These are phyloP conservation scores for Psittacula derbiana DNA, from an alignment of 2,797 vertebrate species.

Conservation along the genomic window DNA sequence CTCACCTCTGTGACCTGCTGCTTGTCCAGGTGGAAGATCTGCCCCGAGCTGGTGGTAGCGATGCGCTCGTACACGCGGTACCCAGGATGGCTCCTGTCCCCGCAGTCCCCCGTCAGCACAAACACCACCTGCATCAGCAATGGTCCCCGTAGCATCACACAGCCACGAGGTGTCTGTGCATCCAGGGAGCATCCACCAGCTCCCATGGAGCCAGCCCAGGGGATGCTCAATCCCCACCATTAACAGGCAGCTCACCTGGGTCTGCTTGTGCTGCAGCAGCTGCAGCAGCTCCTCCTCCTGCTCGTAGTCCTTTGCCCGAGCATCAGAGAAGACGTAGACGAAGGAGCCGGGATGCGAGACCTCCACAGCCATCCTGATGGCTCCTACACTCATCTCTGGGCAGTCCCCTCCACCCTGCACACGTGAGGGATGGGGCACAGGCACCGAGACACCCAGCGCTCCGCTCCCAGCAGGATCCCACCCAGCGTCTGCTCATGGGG, in stretches of 20 bases:
- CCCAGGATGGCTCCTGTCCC: slow-evolving; percentile 91
- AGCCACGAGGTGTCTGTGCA: neutral
- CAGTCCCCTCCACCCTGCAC: slow-evolving; percentile 93
- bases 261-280: slow-evolving; percentile 91
- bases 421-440: accelerated
- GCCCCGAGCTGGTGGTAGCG: slow-evolving; percentile 91
- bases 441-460: neutral
- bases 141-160: accelerated
- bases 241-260: slow-evolving; percentile 78
- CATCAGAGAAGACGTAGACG: slow-evolving; percentile 94
- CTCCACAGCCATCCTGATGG: slow-evolving; percentile 90
- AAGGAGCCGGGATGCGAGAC: slow-evolving; percentile 90
- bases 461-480: neutral
- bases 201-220: accelerated
- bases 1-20: slow-evolving; percentile 96
- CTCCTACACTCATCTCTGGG: slow-evolving; percentile 94
- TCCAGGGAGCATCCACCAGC: neutral
- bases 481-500: accelerated
- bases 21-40: slow-evolving; percentile 97
- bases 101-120: slow-evolving; percentile 94
- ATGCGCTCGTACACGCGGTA: slow-evolving; percentile 93
- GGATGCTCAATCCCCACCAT: neutral
- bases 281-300: slow-evolving; percentile 86
- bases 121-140: slow-evolving; percentile 86
- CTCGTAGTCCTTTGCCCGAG: slow-evolving; percentile 91